Base-by-base conservation (phyloP, 2,113 vertebrate species). In the Cyanoderma ruficeps region DNA sequence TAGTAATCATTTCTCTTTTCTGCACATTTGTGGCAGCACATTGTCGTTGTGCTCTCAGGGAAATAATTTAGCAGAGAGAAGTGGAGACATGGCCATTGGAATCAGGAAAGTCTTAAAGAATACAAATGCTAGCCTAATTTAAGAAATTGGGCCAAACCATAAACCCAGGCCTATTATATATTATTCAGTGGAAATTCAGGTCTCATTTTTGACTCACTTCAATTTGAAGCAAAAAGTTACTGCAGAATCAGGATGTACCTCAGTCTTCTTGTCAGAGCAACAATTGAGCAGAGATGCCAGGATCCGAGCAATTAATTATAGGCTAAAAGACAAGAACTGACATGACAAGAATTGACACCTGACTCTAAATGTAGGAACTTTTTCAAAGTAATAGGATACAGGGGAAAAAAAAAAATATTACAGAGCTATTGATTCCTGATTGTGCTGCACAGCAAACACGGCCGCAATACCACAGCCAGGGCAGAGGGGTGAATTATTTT, bases 401-500 rank as follows among this genome's bases (percentile, higher is more conserved):
- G 19, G 55, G 28, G 14, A 1, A 33, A 37, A 41, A 33, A 33
- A 44, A 10, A 44, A 44, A 16, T 41, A 61, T 57, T 59, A 30
- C 47, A 91, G 80, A 59, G 20, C 52, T 83, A 86, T 64, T 71
- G 89, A 70, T 90, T 93, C 27, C 39, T 64, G 80, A 60, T 69
- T 30, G 63, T n/a, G 24, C 35, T 81, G 20, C 10, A 69, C 44
- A 82, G 14, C 50, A 92, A 87, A 72, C 11, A 60, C 0, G 7
- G 69, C 30, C 68, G 60, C 30, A 83, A 18, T 25, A 21, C 21
- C 50, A 78, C 50, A 61, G 37, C 21, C 39, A 64, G 90, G 39
- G 37, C 77, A 95, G 35, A 67, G 20, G 21, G 35, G 41, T 47
- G 65, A 89, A 65, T 75, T 88, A 85, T 80, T 94, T 89, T 39